phyloP scores from a whole-genome alignment of 2,797 vertebrate species.

The Sibirionetta formosa region DNA sequence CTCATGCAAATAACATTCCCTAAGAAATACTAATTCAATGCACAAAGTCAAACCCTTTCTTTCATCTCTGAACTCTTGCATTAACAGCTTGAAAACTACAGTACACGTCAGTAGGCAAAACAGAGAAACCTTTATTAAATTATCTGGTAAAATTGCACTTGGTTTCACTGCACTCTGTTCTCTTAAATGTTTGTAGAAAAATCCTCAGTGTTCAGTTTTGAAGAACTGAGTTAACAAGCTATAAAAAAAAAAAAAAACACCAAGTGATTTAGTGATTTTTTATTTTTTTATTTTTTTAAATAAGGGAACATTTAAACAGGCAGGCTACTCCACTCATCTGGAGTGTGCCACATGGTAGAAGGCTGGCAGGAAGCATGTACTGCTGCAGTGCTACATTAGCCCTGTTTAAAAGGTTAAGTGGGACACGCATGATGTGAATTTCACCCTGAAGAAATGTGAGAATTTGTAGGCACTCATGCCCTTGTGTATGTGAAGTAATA shows the following conservation, averaged over 20 bases:
- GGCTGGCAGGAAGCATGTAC: neutral
- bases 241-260: neutral
- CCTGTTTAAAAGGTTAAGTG: constrained; percentile 33
- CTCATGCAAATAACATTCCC: neutral
- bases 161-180: neutral
- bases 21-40: constrained; percentile 45
- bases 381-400: neutral
- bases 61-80: constrained; percentile 9
- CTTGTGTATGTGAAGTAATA: neutral
- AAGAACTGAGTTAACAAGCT: neutral
- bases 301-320: neutral
- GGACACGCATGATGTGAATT: neutral
- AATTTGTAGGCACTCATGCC: neutral
- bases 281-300: neutral
- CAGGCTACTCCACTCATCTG: neutral
- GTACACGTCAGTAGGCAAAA: constrained; percentile 3
- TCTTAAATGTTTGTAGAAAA: neutral
- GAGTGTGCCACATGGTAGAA: neutral
- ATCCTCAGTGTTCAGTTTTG: neutral
- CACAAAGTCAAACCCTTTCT: neutral
- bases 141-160: neutral
- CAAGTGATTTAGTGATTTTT: neutral
- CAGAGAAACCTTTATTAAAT: constrained; percentile 26
- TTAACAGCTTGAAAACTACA: constrained; percentile 20
- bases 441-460: neutral